Evolutionary conservation across 2,113 vertebrate genomes (phyloP).

Genomic region (Phylloscopus trochilus): DNA sequence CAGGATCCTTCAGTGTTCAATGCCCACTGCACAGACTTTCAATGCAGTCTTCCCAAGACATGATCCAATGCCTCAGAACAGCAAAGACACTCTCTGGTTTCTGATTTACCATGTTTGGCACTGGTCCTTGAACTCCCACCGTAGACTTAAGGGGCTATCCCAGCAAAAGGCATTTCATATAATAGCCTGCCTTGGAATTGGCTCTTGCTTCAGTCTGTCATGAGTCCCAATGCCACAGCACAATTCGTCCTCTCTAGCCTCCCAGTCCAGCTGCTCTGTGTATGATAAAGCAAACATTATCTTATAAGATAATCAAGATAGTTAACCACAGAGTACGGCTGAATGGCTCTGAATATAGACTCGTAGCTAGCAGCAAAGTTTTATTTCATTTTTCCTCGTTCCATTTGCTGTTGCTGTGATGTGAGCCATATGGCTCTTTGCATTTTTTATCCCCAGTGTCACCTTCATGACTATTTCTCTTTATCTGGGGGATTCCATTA

Average conservation of each 20-base stretch:
- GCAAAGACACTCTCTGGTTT: not conserved
- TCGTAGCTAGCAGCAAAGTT: not conserved
- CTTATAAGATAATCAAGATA: not conserved
- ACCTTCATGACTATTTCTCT: not conserved
- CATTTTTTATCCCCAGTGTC: not conserved
- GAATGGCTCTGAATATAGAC: not conserved
- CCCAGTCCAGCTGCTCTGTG: not conserved
- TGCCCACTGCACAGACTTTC: not conserved
- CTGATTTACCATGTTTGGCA: not conserved
- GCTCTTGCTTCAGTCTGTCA: not conserved
- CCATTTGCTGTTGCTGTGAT: not conserved
- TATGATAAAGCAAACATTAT: not conserved
- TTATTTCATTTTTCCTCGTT: not conserved
- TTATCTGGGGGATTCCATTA: not conserved
- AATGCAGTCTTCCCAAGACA: not conserved
- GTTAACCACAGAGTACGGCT: not conserved
- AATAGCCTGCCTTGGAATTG: not conserved
- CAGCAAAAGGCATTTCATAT: not conserved
- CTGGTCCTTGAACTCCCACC: not conserved
- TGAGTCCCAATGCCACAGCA: not conserved
- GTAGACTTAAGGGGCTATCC: not conserved
- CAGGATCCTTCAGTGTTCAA: not conserved
- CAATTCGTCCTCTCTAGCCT: not conserved
- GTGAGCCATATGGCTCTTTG: rapidly evolving
- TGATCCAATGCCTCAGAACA: not conserved